A percentile compares a stretch with the other conserved stretches of the same genome.
Conservation (phyloP, 2,113 vertebrate genomes). For the Dipodomys spectabilis region DNA sequence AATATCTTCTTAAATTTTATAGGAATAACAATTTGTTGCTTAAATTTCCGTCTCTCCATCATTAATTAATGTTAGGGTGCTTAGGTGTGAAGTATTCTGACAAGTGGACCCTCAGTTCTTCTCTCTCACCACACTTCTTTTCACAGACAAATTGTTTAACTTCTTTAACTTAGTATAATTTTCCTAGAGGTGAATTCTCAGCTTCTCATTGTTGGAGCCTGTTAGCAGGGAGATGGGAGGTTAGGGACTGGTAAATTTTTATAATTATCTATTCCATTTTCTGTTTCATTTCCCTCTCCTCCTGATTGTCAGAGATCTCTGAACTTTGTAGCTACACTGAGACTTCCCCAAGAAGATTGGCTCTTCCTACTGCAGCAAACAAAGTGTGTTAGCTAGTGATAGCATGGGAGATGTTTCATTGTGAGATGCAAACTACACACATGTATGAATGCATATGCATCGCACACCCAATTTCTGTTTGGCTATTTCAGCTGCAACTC, state of each 20-base stretch:
- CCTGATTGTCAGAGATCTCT: background rate
- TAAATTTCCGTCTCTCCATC: constrained; percentile 17
- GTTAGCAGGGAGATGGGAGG: background rate
- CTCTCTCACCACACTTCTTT: background rate
- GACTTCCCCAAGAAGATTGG: background rate
- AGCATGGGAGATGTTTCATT: background rate
- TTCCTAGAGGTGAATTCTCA: constrained; percentile 33
- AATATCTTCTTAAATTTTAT: background rate
- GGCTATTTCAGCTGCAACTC: background rate
- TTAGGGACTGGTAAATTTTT: background rate
- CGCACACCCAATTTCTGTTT: background rate
- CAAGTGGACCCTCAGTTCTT: background rate
- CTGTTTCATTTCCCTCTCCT: background rate
- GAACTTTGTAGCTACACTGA: background rate
- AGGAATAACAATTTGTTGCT: constrained; percentile 10
- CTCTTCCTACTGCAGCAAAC: background rate
- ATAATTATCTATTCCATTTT: background rate
- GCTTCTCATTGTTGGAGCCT: background rate
- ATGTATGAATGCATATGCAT: background rate
- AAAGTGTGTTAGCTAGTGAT: background rate
- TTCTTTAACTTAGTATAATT: constrained; percentile 34
- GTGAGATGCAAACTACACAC: background rate
- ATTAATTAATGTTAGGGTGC: constrained; percentile 41
- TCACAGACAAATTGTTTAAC: constrained; percentile 23
- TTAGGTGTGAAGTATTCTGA: background rate